Base-by-base conservation (phyloP, 2,113 vertebrate genomes). In the Echinops telfairi region DNA sequence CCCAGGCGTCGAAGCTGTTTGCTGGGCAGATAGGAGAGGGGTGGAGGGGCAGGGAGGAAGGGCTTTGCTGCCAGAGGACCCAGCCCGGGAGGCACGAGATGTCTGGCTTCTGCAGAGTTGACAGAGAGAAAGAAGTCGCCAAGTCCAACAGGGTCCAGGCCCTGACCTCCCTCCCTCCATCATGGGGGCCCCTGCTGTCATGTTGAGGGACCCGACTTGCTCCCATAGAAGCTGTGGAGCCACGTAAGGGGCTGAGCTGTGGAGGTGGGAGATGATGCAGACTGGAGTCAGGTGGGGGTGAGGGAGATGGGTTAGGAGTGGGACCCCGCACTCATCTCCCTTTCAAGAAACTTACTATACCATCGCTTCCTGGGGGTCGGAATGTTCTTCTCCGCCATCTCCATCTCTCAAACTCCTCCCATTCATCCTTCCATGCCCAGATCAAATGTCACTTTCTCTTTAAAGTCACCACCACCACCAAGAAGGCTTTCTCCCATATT, bases 331-430 rank as follows among this genome's bases (percentile, higher is more conserved):
- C 27, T 40, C 12, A 84, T 17, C 57, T 27, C 43, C 19, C 58
- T 80, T 79, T 58, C 66, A 58, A 66, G 83, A 80, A 85, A 81
- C 25, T 16, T 88, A 25, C 31, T 36, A 33, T 25, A 22, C 64
- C 27, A 40, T 29, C 29, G 88, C 84, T 75, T 88, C n/a, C 25
- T 36, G 40, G 83, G 71, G 47, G 75, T 79, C 43, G 43, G 71
- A 62, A 64, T 57, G 53, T 25, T 36, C 31, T 95, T 85, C 75
- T 25, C 29, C 91, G 66, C 36, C 36, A 78, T 88, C 84, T 75
- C 40, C 8, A 17, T 85, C 84, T 81, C 80, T 76, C 66, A 80
- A 77, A 62, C 75, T 93, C 68, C 27, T 89, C 47, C 47, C 47
- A 25, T 92, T 89, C 38, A 62, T 64, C 86, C 60, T 57, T 79